These are phyloP conservation scores for Petrosia ficiformis DNA, from an alignment of 37 sponge, comb jelly and placozoan species.

Conservation along the genomic window DNA sequence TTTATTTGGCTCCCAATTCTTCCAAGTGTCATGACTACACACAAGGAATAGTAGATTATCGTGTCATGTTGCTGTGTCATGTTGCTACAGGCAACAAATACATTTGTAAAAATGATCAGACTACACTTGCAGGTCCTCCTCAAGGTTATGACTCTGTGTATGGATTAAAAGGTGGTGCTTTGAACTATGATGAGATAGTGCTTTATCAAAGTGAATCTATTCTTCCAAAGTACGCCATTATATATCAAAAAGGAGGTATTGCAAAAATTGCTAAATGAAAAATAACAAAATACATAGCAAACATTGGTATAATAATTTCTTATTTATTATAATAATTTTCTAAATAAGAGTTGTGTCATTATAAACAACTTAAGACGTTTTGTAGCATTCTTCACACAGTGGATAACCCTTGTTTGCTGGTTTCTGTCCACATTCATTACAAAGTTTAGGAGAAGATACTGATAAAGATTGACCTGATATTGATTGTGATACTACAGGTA, in stretches of 20 bases:
- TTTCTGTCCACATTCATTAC: slow-evolving; percentile 14
- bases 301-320: neutral
- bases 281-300: neutral
- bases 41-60: slow-evolving; percentile 30
- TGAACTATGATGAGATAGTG: slow-evolving; percentile 70
- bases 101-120: slow-evolving; percentile 18
- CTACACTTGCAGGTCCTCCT: slow-evolving; percentile 47
- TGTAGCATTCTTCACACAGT: slow-evolving; percentile 19
- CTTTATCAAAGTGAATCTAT: slow-evolving; percentile 46
- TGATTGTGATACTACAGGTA: too few species aligned
- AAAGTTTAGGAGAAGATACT: slow-evolving; percentile 3
- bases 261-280: slow-evolving; percentile 44
- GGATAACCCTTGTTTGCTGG: slow-evolving; percentile 31
- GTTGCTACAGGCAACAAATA: slow-evolving; percentile 67
- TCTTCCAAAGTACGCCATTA: slow-evolving; percentile 61
- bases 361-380: neutral
- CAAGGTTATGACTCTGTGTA: slow-evolving; percentile 51
- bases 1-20: slow-evolving; percentile 79
- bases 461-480: neutral
- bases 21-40: slow-evolving; percentile 86
- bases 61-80: slow-evolving; percentile 70
- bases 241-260: slow-evolving; percentile 63
- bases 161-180: slow-evolving; percentile 47
- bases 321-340: neutral
- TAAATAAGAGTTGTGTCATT: neutral